These are phyloP conservation scores for Hylaeus anthracinus DNA, from an alignment of 1,140 invertebrate genomes.

Conservation along the genomic window DNA sequence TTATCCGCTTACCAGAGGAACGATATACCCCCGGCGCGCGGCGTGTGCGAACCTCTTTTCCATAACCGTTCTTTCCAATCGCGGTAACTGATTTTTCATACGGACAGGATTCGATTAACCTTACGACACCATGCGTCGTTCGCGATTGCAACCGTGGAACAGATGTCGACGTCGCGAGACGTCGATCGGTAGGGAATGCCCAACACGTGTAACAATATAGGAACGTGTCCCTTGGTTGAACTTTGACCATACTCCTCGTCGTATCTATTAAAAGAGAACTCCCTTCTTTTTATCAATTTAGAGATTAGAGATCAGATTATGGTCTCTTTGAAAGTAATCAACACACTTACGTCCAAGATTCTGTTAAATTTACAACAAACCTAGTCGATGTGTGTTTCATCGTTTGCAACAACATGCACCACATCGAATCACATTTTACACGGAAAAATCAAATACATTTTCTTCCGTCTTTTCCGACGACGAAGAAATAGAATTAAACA, in stretches of 20 bases:
- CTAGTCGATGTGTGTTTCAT: too few species aligned
- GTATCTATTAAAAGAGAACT: not conserved
- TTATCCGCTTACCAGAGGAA: constrained; percentile 24
- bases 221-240: not conserved
- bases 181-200: not conserved
- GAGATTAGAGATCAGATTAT: too few species aligned
- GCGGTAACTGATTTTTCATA: constrained; percentile 1
- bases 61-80: constrained; percentile 11
- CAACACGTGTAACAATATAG: not conserved
- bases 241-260: not conserved
- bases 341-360: too few species aligned
- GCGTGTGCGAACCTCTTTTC: not conserved
- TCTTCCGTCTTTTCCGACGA: too few species aligned
- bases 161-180: not conserved
- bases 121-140: constrained; percentile 1
- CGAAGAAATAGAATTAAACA: too few species aligned
- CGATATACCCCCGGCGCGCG: constrained; percentile 10
- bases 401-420: too few species aligned
- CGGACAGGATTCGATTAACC: constrained; percentile 17
- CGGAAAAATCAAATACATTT: too few species aligned
- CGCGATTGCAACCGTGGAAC: not conserved
- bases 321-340: too few species aligned
- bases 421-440: too few species aligned
- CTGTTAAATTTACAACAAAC: too few species aligned
- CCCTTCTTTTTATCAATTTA: too few species aligned